These are phyloP conservation scores for Centroberyx gerrardi DNA, from an alignment of 2,797 vertebrate species.

Conservation along the genomic window DNA sequence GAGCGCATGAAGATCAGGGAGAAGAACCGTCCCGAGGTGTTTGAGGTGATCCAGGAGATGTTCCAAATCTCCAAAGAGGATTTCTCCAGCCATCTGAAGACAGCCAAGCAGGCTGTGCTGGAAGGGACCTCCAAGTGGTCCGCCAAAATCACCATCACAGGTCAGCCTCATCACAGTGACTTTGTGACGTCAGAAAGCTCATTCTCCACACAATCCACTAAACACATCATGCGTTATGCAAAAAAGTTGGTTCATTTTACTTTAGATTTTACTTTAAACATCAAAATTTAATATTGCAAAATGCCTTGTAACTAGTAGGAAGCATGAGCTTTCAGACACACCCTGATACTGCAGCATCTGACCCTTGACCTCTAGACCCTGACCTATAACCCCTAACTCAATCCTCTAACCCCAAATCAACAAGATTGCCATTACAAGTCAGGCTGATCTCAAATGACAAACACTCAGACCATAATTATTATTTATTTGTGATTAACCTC, in stretches of 20 bases:
- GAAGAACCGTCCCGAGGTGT: conserved; percentile 96
- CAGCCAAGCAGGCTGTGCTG: conserved; percentile 95
- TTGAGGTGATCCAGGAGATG: conserved; percentile 97
- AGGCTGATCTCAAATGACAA: conserved; percentile 33
- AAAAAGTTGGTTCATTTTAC: not conserved
- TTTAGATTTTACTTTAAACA: conserved; percentile 6
- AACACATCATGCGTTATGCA: not conserved
- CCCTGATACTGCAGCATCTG: not conserved
- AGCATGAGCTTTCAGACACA: not conserved
- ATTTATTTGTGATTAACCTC: conserved; percentile 53
- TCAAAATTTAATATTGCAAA: not conserved
- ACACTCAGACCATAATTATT: conserved; percentile 24
- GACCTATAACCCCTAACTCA: conserved; percentile 27
- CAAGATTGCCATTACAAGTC: conserved; percentile 34
- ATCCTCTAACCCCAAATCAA: conserved; percentile 27
- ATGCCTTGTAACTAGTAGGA: not conserved
- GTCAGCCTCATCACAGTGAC: conserved; percentile 44
- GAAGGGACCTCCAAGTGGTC: conserved; percentile 99
- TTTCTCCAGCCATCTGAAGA: conserved; percentile 91
- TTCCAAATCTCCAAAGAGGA: conserved; percentile 95
- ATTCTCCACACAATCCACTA: not conserved
- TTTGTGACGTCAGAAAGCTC: not conserved
- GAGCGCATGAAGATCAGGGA: conserved; percentile 99
- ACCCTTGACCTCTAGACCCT: conserved; percentile 27
- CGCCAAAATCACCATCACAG: conserved; percentile 97